Evolutionary conservation across 2,888 invertebrate genomes (phyloP), one percentile per base, ranked within the genome.

Genomic region (Nomada hirtipes): DNA sequence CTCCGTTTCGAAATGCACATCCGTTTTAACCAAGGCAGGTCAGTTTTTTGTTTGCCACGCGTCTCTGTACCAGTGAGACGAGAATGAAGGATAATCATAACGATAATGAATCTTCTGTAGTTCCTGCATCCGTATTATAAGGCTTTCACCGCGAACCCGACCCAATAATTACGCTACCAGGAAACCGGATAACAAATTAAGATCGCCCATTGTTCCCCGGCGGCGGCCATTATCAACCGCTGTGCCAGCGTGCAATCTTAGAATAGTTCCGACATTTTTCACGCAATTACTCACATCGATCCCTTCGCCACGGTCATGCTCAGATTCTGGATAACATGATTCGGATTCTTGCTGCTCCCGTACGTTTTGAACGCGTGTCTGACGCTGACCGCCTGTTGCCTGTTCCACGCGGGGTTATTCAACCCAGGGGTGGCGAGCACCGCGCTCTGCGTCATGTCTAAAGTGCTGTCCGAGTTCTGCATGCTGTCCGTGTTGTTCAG

Each of bases 291-390:
- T 98, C 94, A 98, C 98, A 98, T 98, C 86, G 98, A 97, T 91
- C 98, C 98, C 94, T 98, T 98, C 89, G 97, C 97, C 83, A 98
- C 98, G 76, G 98, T 98, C 97, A 98, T 98, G 94, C 97, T 97
- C 84, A 98, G 96, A 94, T 98, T 97, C 92, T 97, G 97, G 83
- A 98, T 95, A 63, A 98, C 98, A 88, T 97, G 97, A 93, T 98
- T 97, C 73, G 97, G 97, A 90, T 97, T 96, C 93, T 97, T 98
- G 93, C 97, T 97, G 89, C 97, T 97, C 86, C 98, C 98, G 93
- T 98, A 98, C 89, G 97, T 96, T 93, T 98, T 98, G 95, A 96
- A 97, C 50, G 98, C 98, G 93, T 97, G 97, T 88, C 97, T 95
- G 83, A 98, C 97, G 91, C 97, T 97, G 73, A 98, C 98, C 36